A percentile compares a stretch with the other conserved stretches of the same genome.
phyloP scores from a whole-genome alignment of 2,888 invertebrate genomes.

The Ophonus ardosiacus region DNA sequence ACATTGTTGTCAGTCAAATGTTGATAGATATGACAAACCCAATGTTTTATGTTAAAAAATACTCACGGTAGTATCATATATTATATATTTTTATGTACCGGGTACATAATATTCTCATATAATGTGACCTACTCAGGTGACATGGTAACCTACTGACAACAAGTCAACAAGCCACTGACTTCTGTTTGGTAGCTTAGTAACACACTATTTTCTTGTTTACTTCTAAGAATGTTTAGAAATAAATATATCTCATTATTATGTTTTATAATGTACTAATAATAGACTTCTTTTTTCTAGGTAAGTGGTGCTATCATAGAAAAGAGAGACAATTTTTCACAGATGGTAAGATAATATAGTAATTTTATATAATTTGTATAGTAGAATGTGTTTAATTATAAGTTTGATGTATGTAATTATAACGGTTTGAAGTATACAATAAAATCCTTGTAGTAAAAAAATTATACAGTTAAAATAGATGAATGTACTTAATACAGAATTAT shows the following conservation, averaged over 20 bases:
- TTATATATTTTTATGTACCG: not conserved
- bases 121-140: not conserved
- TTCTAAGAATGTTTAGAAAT: not conserved
- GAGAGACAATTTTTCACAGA: not conserved
- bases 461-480: not conserved
- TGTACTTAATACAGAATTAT: not conserved
- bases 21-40: too few species aligned
- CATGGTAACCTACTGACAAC: not conserved
- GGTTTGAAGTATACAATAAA: too few species aligned
- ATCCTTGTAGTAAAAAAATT: not conserved
- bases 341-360: not conserved
- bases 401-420: too few species aligned
- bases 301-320: not conserved
- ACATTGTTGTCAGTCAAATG: too few species aligned
- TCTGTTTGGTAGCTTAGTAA: not conserved
- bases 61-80: too few species aligned
- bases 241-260: not conserved
- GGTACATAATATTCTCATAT: not conserved
- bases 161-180: not conserved
- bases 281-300: slow-evolving; percentile 12
- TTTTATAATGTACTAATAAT: not conserved
- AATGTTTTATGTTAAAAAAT: too few species aligned
- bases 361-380: too few species aligned
- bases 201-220: not conserved
- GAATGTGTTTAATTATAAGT: too few species aligned